Evolutionary conservation across 1,140 invertebrate species (phyloP).

Genomic region (Trichonephila clavata): DNA sequence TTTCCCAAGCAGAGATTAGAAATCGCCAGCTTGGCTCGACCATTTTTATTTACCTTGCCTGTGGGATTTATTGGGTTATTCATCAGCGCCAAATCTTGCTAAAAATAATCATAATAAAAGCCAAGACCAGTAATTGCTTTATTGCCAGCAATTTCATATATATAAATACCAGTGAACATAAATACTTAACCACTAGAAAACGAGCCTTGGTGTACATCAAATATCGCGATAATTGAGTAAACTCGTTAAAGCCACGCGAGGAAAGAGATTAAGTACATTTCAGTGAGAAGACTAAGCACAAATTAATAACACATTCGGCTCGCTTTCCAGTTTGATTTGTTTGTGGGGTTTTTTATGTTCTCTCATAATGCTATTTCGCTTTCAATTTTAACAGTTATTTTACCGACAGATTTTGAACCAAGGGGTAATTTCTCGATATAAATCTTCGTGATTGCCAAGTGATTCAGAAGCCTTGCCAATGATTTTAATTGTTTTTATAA

Average conservation of each 20-base stretch:
- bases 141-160: constrained; percentile 16
- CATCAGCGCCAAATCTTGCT: constrained; percentile 63
- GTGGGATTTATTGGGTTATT: constrained; percentile 65
- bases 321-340: background rate
- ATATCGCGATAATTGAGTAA: constrained; percentile 42
- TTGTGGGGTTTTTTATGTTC: background rate
- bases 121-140: constrained; percentile 46
- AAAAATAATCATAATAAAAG: constrained; percentile 69
- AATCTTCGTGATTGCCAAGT: too few relatives aligned
- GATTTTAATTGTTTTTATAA: too few relatives aligned
- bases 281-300: background rate
- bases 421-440: background rate
- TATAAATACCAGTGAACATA: background rate
- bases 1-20: constrained; percentile 61
- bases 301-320: background rate
- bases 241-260: constrained; percentile 1
- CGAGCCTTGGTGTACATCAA: constrained; percentile 11
- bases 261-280: constrained; percentile 2
- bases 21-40: constrained; percentile 56
- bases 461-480: too few relatives aligned
- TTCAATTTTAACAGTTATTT: background rate
- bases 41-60: constrained; percentile 54
- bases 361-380: background rate
- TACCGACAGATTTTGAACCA: background rate
- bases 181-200: constrained; percentile 15